Base-by-base conservation (phyloP, 1,140 invertebrate species). In the Brachionus manjavacas region DNA sequence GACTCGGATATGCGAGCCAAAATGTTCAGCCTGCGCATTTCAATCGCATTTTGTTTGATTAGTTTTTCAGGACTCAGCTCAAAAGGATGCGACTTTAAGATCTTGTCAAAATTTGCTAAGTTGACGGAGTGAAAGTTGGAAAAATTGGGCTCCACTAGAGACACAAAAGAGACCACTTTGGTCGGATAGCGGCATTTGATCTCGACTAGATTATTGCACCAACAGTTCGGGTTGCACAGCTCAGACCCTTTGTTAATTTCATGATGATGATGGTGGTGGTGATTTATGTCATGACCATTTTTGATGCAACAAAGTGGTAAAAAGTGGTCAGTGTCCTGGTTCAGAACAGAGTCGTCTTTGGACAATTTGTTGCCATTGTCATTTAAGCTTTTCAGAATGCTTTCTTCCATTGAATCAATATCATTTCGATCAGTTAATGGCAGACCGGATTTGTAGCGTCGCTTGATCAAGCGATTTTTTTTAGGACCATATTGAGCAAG, bases 131-230 rank as follows among this genome's bases (percentile, higher is more conserved):
- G 79, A 68, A 55, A 81, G 35, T 60, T 68, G 11, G 79, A 60
- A 60, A 81, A 68, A 46, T 81, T 81, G 4, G 52, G n/a, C 20
- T 81, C 79, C 12, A 81, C 43, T 28, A 81, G n/a, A 11, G 64
- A 41, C 2, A 68, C 64, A 68, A 64, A 81, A 41, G 79, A 14
- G 49, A 35, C 25, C 1, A 64, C 79, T 81, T 81, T 81, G 9
- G 79, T 81, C 23, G 79, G 79, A 81, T 64, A 81, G 20, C 79
- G 79, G 12, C 64, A 81, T 39, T 39, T 68, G 4, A 81, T 68
- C 41, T 81, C 79, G 7, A 81, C 52, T 14, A 81, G 28, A 81
- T 81, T 60, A n/a, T 81, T 81, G 23, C 79, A 81, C 79, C 79
- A 81, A 81, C 79, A 81, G n/a, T 23, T 81, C 3, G 52, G 20